phyloP scores from a whole-genome alignment of 92 coral and sea anemone genomes.

The Galaxea fascicularis region DNA sequence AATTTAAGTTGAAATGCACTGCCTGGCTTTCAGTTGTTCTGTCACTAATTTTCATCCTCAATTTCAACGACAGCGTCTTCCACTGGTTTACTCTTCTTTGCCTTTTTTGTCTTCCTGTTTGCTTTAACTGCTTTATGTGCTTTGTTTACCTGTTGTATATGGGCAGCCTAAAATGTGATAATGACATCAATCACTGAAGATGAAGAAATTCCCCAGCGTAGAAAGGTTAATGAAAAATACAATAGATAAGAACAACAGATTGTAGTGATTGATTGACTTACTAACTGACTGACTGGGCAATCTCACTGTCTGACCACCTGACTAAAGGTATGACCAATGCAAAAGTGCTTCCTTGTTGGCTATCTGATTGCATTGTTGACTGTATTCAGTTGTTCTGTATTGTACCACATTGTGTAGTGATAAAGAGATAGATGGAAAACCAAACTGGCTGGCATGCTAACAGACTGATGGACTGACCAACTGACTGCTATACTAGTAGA shows the following conservation, averaged over 20 bases:
- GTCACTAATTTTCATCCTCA: conserved; percentile 23
- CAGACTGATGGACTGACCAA: neutral
- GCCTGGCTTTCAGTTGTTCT: neutral
- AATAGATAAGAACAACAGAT: too few species aligned
- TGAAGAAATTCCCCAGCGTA: neutral
- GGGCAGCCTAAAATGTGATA: conserved; percentile 18
- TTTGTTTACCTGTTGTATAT: conserved; percentile 26
- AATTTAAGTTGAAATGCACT: too few species aligned
- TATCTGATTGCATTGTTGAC: too few species aligned
- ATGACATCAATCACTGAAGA: neutral
- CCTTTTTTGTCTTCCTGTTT: conserved; percentile 34
- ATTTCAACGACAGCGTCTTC: conserved; percentile 29
- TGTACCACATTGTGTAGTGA: too few species aligned
- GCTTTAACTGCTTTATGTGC: conserved; percentile 48
- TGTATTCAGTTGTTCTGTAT: too few species aligned
- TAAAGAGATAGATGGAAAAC: too few species aligned
- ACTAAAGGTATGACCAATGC: too few species aligned
- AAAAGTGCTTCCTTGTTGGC: too few species aligned
- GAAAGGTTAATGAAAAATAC: neutral
- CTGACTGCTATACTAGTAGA: neutral
- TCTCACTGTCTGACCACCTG: too few species aligned
- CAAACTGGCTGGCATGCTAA: too few species aligned
- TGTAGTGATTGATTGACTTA: too few species aligned
- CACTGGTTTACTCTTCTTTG: conserved; percentile 33
- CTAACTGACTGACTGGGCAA: too few species aligned